These are phyloP conservation scores for Cephalopholis sonnerati DNA, from an alignment of 2,113 vertebrate species.

Conservation along the genomic window DNA sequence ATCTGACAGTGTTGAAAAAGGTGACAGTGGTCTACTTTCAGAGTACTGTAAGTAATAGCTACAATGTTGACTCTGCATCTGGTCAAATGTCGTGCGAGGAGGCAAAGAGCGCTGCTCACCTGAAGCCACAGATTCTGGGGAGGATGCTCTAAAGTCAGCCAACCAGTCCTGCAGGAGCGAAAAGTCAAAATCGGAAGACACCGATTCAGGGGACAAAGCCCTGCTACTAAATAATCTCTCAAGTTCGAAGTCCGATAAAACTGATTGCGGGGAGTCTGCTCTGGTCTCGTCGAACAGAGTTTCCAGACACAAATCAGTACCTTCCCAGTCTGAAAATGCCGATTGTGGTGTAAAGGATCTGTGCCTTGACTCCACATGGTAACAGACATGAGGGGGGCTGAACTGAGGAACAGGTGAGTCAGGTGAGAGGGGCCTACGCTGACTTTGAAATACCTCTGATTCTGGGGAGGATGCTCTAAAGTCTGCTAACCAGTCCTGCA, in stretches of 20 bases:
- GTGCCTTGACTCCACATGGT: not conserved
- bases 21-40: too few relatives aligned
- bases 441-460: constrained; percentile 1
- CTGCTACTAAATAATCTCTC: constrained; percentile 8
- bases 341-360: too few relatives aligned
- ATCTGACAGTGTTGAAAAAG: too few relatives aligned
- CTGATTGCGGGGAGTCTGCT: constrained; percentile 38
- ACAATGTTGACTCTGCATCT: too few relatives aligned
- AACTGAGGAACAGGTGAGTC: not conserved
- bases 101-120: too few relatives aligned
- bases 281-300: not conserved
- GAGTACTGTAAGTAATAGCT: too few relatives aligned
- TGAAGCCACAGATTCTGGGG: not conserved
- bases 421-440: not conserved
- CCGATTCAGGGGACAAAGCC: not conserved
- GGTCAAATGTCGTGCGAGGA: too few relatives aligned
- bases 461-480: constrained; percentile 45
- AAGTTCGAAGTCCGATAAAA: not conserved
- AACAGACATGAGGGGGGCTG: not conserved
- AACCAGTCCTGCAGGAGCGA: constrained; percentile 16
- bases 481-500: constrained; percentile 34
- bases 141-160: constrained; percentile 32
- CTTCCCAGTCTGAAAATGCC: constrained; percentile 17
- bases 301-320: constrained; percentile 14
- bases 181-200: constrained; percentile 27